Evolutionary conservation across 2,888 invertebrate genomes (phyloP).

Genomic region (Cheilosia vulpina): DNA sequence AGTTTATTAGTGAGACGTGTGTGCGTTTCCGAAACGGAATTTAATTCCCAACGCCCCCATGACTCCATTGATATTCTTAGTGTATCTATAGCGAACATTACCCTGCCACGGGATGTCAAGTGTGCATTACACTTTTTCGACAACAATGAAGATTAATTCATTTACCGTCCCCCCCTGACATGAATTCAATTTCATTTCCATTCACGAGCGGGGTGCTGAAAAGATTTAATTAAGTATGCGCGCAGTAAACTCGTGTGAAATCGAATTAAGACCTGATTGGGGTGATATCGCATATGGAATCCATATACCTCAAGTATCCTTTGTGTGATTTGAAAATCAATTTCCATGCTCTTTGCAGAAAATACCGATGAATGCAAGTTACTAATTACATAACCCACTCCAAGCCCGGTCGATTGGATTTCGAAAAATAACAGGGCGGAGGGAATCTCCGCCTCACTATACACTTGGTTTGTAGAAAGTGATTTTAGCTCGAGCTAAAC

Average conservation of each 20-base stretch:
- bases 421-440: slow-evolving; percentile 1
- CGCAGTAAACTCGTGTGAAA: slow-evolving; percentile 27
- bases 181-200: slow-evolving; percentile 1
- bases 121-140: slow-evolving; percentile 4
- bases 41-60: neutral
- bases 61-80: neutral
- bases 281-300: slow-evolving; percentile 3
- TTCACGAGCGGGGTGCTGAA: slow-evolving; percentile 9
- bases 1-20: neutral
- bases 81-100: slow-evolving; percentile 1
- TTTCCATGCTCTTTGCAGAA: neutral
- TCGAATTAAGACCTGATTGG: slow-evolving; percentile 61
- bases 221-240: slow-evolving; percentile 45
- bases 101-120: slow-evolving; percentile 7
- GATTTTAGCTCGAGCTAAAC: slow-evolving; percentile 56
- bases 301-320: neutral
- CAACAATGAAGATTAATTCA: slow-evolving; percentile 30
- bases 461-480: neutral
- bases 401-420: slow-evolving; percentile 33
- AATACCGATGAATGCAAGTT: slow-evolving; percentile 4
- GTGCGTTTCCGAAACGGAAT: neutral
- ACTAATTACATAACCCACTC: slow-evolving; percentile 33
- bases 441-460: slow-evolving; percentile 17
- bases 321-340: slow-evolving; percentile 49
- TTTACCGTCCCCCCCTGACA: neutral